Base-by-base conservation (phyloP, 2,113 vertebrate genomes). In the Chaetodon auriga region DNA sequence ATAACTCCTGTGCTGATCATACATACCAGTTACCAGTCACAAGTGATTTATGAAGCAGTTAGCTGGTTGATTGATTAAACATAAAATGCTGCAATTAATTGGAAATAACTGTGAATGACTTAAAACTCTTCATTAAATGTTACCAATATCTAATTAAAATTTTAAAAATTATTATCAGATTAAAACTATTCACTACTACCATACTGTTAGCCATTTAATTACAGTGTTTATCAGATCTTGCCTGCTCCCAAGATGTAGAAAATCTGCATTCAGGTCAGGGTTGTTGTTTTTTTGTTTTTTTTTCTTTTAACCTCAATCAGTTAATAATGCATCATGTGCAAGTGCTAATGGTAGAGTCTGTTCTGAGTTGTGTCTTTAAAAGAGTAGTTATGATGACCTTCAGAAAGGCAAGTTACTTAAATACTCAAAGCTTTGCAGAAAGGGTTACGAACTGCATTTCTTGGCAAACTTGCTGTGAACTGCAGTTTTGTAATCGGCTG, bases 351-450 rank as follows among this genome's bases (percentile, higher is more conserved):
- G 49, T 41, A 18, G 35, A 55, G 15, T 45, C 45, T 45, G 2
- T 18, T 25, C 21, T 12, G 10, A 35, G 14, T 6, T 4, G 46
- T 15, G 16, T 23, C 30, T 30, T 62, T 49, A 12, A 16, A 74
- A 23, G 5, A 73, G 55, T 61, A 21, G 71, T 49, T 49, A 14
- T 10, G 55, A 57, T 23, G 63, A 62, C 60, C 73, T 45, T 64
- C 43, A 75, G 19, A 46, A 5, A 43, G 63, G n/a, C 55, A 30
- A 68, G 57, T 54, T 30, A 70, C 45, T 60, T 21, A 21, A 69
- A n/a, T 49, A 15, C 30, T n/a, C 23, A 6, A 6, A 53, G 13
- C 15, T 41, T 66, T 51, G 16, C 69, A 78, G 25, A 19, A 68
- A 55, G 41, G 15, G 9, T 13, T 11, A 12, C 45, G 36, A 68